Evolutionary conservation across 2,113 vertebrate genomes (phyloP).

Genomic region (Gracilinanus agilis): DNA sequence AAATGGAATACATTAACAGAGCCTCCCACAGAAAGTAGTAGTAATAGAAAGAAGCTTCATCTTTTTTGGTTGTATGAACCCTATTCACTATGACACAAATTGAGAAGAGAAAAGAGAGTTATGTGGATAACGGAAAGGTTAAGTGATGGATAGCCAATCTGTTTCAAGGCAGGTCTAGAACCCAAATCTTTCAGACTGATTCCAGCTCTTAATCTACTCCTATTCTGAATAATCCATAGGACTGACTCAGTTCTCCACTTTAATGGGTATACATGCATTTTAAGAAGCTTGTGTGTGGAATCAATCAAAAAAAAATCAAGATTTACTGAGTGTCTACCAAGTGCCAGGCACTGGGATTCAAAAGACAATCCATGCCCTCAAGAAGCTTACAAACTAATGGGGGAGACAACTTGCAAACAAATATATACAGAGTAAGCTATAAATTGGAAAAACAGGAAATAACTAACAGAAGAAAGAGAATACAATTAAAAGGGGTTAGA

Average conservation of each 20-base stretch:
- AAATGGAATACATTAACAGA: neutral
- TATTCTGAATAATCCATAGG: neutral
- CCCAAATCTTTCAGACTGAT: neutral
- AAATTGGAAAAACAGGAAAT: neutral
- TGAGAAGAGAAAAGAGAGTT: neutral
- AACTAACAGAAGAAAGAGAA: neutral
- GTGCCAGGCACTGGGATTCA: neutral
- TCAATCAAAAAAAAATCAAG: neutral
- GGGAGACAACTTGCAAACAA: neutral
- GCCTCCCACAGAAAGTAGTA: neutral
- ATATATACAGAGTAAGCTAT: neutral
- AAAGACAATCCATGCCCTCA: neutral
- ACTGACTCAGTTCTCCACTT: conserved; percentile 13
- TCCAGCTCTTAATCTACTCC: neutral
- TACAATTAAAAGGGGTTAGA: neutral
- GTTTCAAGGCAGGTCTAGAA: neutral
- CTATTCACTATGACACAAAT: neutral
- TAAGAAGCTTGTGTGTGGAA: neutral
- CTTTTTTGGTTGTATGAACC: neutral
- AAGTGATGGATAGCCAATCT: neutral
- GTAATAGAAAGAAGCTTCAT: neutral
- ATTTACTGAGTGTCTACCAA: neutral
- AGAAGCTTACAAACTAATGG: neutral
- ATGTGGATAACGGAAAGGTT: neutral
- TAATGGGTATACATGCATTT: neutral